A percentile compares a stretch with the other conserved stretches of the same genome.
Conservation (phyloP, 1,140 invertebrate genomes). For the Tyrophagus putrescentiae region DNA sequence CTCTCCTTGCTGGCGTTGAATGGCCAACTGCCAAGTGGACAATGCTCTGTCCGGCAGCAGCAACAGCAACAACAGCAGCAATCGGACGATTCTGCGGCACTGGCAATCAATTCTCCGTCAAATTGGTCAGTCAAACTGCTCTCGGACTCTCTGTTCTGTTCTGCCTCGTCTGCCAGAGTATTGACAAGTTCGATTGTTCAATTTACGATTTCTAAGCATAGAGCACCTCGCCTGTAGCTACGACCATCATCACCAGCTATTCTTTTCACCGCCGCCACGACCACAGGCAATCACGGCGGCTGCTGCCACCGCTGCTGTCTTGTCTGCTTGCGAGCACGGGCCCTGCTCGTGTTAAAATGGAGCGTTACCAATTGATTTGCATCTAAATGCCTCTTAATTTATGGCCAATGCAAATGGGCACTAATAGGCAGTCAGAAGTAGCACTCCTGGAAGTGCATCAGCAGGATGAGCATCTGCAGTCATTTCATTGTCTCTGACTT, state of each 20-base stretch:
- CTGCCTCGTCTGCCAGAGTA: not conserved
- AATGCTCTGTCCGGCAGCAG: no score
- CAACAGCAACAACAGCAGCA: not conserved
- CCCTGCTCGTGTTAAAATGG: no score
- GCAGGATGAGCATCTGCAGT: not conserved
- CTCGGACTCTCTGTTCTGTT: not conserved
- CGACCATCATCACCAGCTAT: no score
- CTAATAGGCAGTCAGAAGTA: not conserved
- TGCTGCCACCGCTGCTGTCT: no score
- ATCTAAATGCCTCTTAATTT: constrained; percentile 15
- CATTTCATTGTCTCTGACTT: not conserved
- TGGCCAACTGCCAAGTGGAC: no score
- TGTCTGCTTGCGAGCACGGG: no score
- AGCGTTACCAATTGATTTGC: constrained; percentile 12
- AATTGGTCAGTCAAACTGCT: constrained; percentile 14
- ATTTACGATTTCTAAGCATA: not conserved
- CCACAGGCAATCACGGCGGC: not conserved
- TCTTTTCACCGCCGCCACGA: not conserved
- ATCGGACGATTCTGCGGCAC: not conserved
- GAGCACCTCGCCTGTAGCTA: not conserved
- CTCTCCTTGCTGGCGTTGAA: not conserved
- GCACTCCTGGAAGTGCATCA: not conserved
- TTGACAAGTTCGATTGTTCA: constrained; percentile 11
- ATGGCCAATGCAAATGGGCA: constrained; percentile 7
- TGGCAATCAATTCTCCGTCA: constrained; percentile 3